Evolutionary conservation across 2,888 invertebrate species (phyloP).

Genomic region (Tiphia femorata): DNA sequence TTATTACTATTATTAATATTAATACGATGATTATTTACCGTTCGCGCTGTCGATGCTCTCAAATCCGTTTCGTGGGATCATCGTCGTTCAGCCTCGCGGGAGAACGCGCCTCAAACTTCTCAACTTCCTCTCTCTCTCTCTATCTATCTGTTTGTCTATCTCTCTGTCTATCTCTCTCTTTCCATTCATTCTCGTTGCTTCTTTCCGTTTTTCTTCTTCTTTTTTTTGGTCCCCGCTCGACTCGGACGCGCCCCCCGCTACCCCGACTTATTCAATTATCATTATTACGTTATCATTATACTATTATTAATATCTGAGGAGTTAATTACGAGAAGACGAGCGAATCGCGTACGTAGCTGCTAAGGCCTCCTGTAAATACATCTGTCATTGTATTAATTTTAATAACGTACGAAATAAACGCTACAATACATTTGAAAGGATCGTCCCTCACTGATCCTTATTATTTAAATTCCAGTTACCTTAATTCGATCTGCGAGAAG

Average conservation of each 20-base stretch:
- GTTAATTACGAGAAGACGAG: conserved; percentile 27
- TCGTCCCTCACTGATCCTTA: too few species aligned
- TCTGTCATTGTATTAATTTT: conserved; percentile 63
- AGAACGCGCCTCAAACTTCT: conserved; percentile 12
- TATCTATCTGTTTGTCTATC: too few species aligned
- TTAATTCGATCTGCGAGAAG: too few species aligned
- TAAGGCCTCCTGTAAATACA: conserved; percentile 57
- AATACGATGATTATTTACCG: too few species aligned
- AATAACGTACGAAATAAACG: conserved; percentile 62
- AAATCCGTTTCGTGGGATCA: conserved; percentile 7
- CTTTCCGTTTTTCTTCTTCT: not conserved
- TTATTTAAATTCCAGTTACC: too few species aligned
- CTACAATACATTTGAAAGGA: conserved; percentile 47
- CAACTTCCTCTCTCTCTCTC: too few species aligned
- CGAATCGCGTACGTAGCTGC: conserved; percentile 40
- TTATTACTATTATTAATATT: conserved; percentile 31
- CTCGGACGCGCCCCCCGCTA: conserved; percentile 25
- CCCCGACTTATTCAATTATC: conserved; percentile 34
- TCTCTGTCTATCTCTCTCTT: conserved; percentile 1
- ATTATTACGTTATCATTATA: conserved; percentile 26
- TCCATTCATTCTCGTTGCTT: not conserved
- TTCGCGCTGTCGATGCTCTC: conserved; percentile 7
- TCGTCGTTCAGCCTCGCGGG: conserved; percentile 11
- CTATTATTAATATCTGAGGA: conserved; percentile 36
- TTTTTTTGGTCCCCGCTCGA: not conserved